Conservation (phyloP, 2,113 vertebrate species). For the Phylloscopus whistleri region DNA sequence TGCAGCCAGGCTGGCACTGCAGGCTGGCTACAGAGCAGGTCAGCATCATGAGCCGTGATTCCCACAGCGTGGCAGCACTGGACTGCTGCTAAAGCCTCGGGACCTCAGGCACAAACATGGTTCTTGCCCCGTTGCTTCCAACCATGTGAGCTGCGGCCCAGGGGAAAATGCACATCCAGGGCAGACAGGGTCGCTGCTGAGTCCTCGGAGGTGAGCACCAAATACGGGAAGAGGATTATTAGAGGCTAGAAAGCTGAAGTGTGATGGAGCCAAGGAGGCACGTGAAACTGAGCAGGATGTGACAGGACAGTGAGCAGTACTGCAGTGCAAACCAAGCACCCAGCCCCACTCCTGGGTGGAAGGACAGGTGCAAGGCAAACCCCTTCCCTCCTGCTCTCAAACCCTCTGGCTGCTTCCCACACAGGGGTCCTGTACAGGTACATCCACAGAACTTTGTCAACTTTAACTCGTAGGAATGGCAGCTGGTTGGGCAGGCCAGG, state of each 20-base stretch:
- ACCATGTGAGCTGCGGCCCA: fast-evolving
- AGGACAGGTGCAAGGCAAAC: fast-evolving
- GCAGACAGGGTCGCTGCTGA: fast-evolving
- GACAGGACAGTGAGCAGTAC: fast-evolving
- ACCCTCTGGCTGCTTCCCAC: background rate
- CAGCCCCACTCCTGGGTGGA: fast-evolving
- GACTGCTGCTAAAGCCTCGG: fast-evolving
- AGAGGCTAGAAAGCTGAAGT: background rate
- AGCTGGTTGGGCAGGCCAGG: fast-evolving
- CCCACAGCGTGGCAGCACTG: background rate
- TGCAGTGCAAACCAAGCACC: fast-evolving
- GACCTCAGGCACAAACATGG: fast-evolving
- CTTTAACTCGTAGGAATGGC: fast-evolving
- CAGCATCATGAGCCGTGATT: background rate
- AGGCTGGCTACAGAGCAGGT: background rate
- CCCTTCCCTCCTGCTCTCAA: background rate
- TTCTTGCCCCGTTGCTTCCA: fast-evolving
- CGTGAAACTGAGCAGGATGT: background rate
- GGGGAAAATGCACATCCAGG: too few relatives aligned
- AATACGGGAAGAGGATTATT: background rate
- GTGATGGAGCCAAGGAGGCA: fast-evolving
- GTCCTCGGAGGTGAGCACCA: fast-evolving
- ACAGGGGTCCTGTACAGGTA: background rate
- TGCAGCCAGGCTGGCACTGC: background rate
- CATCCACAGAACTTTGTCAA: background rate